Conservation (phyloP, 2,113 vertebrate genomes). For the Seriola quinqueradiata region DNA sequence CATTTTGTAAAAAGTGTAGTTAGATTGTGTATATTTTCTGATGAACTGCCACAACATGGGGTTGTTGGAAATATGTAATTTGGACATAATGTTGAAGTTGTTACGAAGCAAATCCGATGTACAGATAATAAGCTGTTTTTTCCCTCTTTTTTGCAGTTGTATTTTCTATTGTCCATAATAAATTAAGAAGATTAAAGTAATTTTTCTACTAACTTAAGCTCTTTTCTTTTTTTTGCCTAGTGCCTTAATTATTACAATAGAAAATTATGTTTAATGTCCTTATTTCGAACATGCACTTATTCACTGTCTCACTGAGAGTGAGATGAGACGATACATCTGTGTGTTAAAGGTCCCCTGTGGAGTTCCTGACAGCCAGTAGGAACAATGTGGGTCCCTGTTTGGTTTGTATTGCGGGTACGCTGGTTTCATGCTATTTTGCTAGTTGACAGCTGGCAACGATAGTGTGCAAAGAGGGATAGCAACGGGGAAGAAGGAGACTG, state of each 20-base stretch:
- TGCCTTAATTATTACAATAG: not conserved
- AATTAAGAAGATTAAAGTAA: constrained; percentile 81
- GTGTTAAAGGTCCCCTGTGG: not conserved
- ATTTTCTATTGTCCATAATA: constrained; percentile 80
- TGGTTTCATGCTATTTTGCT: too few species aligned
- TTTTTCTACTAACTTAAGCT: constrained; percentile 69
- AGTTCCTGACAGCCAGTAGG: not conserved
- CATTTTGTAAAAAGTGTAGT: constrained; percentile 77
- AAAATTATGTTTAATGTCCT: not conserved
- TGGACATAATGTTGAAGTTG: constrained; percentile 59
- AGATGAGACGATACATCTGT: too few species aligned
- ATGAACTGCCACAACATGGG: constrained; percentile 12
- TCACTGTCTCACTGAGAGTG: not conserved
- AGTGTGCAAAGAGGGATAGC: too few species aligned
- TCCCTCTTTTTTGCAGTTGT: constrained; percentile 57
- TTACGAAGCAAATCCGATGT: constrained; percentile 69
- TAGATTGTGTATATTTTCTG: constrained; percentile 74
- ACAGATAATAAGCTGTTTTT: constrained; percentile 66
- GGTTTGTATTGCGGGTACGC: not conserved
- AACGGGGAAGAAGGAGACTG: too few species aligned
- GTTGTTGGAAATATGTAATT: constrained; percentile 55
- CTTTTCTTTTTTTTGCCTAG: not conserved
- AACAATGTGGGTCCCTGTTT: not conserved
- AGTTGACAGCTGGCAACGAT: too few species aligned
- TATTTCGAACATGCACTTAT: not conserved